These are phyloP conservation scores for Cylindroiulus punctatus DNA, from an alignment of 2,888 invertebrate species.

Conservation along the genomic window DNA sequence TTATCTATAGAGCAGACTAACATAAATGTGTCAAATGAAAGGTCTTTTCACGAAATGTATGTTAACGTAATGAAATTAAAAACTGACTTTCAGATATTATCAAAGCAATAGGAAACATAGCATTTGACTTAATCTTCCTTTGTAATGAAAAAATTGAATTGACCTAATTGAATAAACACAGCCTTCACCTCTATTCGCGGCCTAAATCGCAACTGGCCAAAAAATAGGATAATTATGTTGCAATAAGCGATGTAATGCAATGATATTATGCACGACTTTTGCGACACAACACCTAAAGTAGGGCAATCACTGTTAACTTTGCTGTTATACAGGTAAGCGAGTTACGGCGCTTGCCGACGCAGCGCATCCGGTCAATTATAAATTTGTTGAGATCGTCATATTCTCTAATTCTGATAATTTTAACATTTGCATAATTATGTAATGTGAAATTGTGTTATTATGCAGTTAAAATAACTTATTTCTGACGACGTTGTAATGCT, in stretches of 20 bases:
- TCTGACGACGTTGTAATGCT: too few species aligned
- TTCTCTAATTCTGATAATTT: too few species aligned
- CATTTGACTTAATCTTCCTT: too few species aligned
- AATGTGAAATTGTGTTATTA: too few species aligned
- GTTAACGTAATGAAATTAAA: not conserved
- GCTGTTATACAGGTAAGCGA: not conserved
- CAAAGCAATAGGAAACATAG: not conserved
- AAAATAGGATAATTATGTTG: not conserved
- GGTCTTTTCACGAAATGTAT: not conserved
- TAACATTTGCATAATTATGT: too few species aligned
- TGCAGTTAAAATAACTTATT: too few species aligned
- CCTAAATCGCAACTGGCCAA: not conserved
- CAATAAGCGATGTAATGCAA: not conserved
- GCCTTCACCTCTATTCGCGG: not conserved
- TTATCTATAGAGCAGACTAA: not conserved
- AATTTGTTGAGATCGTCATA: not conserved
- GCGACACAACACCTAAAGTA: not conserved
- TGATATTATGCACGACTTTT: not conserved
- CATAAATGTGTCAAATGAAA: not conserved
- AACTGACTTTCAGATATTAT: not conserved
- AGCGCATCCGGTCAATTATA: not conserved
- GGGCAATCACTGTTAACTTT: slow-evolving; percentile 7
- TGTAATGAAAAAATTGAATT: too few species aligned
- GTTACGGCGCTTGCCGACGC: not conserved
- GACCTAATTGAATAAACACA: not conserved